Percentiles rank a stretch among this genome's conserved stretches.
Evolutionary conservation across 2,113 vertebrate genomes (phyloP).

Genomic region (Hipposideros armiger): DNA sequence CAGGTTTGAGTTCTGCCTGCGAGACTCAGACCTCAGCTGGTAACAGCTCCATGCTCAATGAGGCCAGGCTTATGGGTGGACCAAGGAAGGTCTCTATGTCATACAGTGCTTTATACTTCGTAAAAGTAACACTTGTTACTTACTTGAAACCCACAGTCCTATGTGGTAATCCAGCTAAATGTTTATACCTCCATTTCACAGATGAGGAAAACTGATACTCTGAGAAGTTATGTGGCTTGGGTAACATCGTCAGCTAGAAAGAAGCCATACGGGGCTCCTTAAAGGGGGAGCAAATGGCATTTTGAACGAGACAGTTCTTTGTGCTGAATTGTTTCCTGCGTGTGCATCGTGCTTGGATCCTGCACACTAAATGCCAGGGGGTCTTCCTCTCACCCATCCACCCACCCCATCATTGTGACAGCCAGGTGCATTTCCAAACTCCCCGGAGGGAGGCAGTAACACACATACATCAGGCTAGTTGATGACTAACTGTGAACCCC

Average conservation of each 20-base stretch:
- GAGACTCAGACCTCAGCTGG: not conserved
- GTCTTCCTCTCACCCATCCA: not conserved
- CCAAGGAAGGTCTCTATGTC: not conserved
- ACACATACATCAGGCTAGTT: not conserved
- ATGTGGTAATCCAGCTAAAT: not conserved
- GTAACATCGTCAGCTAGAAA: not conserved
- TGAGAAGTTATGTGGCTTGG: not conserved
- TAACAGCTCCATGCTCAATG: rapidly evolving
- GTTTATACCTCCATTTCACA: not conserved
- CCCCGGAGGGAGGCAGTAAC: not conserved
- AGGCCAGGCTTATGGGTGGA: not conserved
- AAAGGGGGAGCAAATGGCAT: not conserved
- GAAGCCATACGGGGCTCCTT: not conserved
- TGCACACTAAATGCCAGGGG: not conserved
- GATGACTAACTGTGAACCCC: not conserved
- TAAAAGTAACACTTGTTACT: not conserved
- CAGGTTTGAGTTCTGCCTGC: not conserved
- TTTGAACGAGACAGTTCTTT: not conserved
- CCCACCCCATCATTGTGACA: not conserved
- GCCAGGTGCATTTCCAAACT: not conserved
- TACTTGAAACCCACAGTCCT: not conserved
- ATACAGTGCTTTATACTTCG: not conserved
- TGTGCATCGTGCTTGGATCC: not conserved
- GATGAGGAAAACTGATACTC: slow-evolving; percentile 6
- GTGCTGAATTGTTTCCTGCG: not conserved